Percentiles rank a stretch among this genome's conserved stretches.
These are phyloP conservation scores for Catharus minimus DNA, from an alignment of 2,113 vertebrate species.

Conservation along the genomic window DNA sequence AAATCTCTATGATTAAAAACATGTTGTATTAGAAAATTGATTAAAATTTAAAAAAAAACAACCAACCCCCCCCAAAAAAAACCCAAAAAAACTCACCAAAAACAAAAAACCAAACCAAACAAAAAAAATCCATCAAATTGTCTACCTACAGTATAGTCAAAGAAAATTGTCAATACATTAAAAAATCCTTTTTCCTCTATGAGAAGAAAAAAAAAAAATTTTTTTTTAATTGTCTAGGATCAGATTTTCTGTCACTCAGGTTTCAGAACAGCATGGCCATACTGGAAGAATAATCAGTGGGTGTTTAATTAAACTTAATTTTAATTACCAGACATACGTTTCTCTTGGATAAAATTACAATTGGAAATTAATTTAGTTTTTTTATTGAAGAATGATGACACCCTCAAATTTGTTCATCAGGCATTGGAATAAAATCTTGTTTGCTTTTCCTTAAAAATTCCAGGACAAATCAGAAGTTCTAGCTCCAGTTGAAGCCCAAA, in stretches of 20 bases:
- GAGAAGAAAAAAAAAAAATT: not conserved
- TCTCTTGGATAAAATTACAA: not conserved
- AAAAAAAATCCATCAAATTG: not conserved
- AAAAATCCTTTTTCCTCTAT: not conserved
- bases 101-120: too few species aligned
- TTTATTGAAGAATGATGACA: not conserved
- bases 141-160: not conserved
- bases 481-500: not conserved
- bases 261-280: not conserved
- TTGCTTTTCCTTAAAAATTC: not conserved
- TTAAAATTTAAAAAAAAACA: not conserved
- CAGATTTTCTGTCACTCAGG: not conserved
- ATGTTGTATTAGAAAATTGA: not conserved
- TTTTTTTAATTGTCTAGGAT: not conserved
- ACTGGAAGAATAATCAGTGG: not conserved
- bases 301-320: not conserved
- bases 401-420: not conserved
- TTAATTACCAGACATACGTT: not conserved
- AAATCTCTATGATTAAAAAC: not conserved
- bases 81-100: too few species aligned
- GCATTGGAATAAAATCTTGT: not conserved
- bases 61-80: too few species aligned
- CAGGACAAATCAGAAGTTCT: not conserved
- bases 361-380: not conserved
- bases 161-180: not conserved